A percentile compares a stretch with the other conserved stretches of the same genome.
Evolutionary conservation across 2,797 vertebrate genomes (phyloP).

Genomic region (Acrossocheilus fasciatus): DNA sequence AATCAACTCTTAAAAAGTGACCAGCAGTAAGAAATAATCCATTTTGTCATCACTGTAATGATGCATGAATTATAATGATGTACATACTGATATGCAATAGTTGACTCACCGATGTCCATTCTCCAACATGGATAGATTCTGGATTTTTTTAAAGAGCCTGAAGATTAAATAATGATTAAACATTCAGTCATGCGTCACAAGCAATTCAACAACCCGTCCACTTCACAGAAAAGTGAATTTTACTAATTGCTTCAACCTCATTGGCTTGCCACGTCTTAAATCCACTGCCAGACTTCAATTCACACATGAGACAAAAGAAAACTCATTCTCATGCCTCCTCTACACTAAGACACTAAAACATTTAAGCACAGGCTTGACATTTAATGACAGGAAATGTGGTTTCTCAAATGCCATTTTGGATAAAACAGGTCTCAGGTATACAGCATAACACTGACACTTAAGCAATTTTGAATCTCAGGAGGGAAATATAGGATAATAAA

Average conservation of each 20-base stretch:
- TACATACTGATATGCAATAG: background rate
- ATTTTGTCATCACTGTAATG: background rate
- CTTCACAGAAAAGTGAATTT: background rate
- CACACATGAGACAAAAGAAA: background rate
- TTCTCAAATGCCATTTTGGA: conserved; percentile 14
- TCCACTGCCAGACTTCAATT: background rate
- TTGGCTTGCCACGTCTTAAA: background rate
- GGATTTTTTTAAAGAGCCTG: background rate
- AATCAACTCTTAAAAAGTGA: background rate
- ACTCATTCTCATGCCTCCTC: background rate
- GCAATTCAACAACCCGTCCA: background rate
- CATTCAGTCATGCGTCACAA: background rate
- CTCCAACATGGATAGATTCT: background rate
- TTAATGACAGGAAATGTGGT: conserved; percentile 26
- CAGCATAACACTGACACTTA: background rate
- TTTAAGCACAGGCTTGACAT: background rate
- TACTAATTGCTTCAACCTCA: conserved; percentile 16
- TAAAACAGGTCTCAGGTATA: conserved; percentile 1
- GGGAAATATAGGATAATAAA: background rate
- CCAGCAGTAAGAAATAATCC: background rate
- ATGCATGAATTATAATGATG: background rate
- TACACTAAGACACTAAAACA: background rate
- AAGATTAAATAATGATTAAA: background rate
- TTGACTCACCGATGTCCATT: background rate
- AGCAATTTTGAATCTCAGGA: background rate